Evolutionary conservation across 2,888 invertebrate genomes (phyloP).

Genomic region (Leptothorax acervorum): DNA sequence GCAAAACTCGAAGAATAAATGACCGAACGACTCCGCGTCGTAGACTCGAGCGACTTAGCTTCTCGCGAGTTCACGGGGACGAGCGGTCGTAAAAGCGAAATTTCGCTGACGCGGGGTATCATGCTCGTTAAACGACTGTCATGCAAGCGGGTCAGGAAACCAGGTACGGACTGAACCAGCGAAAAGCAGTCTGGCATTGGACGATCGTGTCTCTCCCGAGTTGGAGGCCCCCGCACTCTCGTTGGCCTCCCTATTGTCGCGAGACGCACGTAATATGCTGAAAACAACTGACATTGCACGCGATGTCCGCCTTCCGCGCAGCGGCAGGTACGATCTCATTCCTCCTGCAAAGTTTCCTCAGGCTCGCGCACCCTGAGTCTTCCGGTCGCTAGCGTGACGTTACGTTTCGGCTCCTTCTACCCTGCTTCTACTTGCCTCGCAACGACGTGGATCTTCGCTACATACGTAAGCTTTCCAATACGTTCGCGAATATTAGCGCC

Average conservation of each 20-base stretch:
- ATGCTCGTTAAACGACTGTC: constrained; percentile 48
- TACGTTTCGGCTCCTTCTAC: neutral
- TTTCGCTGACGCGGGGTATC: constrained; percentile 30
- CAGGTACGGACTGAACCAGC: constrained; percentile 74
- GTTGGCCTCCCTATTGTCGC: constrained; percentile 81
- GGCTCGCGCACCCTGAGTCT: constrained; percentile 37
- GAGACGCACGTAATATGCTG: constrained; percentile 81
- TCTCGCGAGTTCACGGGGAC: constrained; percentile 14
- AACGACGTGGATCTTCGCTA: neutral
- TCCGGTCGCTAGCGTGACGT: constrained; percentile 35
- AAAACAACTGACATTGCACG: constrained; percentile 81
- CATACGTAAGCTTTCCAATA: constrained; percentile 16
- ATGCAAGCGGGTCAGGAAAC: constrained; percentile 76
- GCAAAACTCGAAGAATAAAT: neutral
- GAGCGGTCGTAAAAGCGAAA: constrained; percentile 17
- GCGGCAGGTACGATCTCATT: constrained; percentile 76
- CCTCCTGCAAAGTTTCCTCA: constrained; percentile 42
- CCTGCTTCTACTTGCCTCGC: neutral
- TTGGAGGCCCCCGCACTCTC: constrained; percentile 61
- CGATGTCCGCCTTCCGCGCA: constrained; percentile 78
- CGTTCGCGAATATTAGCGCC: neutral
- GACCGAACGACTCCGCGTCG: neutral
- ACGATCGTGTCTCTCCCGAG: constrained; percentile 77
- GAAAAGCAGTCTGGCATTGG: constrained; percentile 69
- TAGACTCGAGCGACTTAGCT: neutral